Percentiles rank a stretch among this genome's conserved stretches.
Conservation (phyloP, 2,797 vertebrate genomes). For the Sphenodon punctatus region DNA sequence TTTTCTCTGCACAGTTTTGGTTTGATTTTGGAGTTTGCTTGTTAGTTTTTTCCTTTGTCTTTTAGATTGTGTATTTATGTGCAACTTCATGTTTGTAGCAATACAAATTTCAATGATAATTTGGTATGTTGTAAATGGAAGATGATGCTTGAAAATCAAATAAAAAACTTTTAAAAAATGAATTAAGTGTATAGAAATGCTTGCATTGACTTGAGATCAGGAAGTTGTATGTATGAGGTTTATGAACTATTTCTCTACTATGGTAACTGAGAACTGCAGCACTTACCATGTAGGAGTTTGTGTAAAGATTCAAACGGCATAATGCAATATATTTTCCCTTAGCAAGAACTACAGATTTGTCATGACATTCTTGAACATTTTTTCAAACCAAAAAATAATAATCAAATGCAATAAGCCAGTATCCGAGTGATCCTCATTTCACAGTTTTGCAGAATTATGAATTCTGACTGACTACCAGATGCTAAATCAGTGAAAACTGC, state of each 20-base stretch:
- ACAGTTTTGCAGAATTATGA: constrained; percentile 46
- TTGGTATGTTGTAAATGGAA: too few relatives aligned
- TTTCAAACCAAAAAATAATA: not conserved
- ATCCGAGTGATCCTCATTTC: constrained; percentile 38
- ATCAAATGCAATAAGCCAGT: constrained; percentile 11
- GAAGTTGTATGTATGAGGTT: not conserved
- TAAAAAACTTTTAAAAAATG: too few relatives aligned
- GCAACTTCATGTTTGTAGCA: too few relatives aligned
- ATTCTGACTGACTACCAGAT: constrained; percentile 33
- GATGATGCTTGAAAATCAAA: too few relatives aligned
- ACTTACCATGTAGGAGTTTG: not conserved
- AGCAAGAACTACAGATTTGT: constrained; percentile 18
- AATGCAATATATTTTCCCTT: not conserved
- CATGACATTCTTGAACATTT: constrained; percentile 5
- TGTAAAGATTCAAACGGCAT: not conserved
- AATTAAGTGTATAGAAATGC: too few relatives aligned
- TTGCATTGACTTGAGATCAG: too few relatives aligned
- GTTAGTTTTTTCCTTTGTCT: too few relatives aligned
- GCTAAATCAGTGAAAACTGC: constrained; percentile 39
- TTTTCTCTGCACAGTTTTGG: too few relatives aligned
- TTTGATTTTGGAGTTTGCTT: too few relatives aligned
- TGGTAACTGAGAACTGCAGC: not conserved
- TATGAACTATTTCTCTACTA: not conserved
- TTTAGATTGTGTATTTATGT: too few relatives aligned
- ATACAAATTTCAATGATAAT: too few relatives aligned